phyloP scores from a whole-genome alignment of 1,140 invertebrate species.

The Cotesia chilonis region DNA sequence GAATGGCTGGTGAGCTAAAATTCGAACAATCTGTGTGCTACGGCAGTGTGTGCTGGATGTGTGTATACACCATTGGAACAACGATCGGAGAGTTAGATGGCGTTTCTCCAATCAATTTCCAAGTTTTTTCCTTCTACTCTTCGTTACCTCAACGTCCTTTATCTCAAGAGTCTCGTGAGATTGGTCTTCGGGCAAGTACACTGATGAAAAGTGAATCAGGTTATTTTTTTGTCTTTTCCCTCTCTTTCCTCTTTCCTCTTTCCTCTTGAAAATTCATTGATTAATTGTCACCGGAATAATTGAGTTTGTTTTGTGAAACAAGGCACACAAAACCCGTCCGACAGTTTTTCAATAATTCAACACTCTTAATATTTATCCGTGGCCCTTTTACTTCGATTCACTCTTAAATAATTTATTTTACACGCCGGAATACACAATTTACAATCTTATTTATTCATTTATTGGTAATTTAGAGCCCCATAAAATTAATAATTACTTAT shows the following conservation, averaged over 20 bases:
- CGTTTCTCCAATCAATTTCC: conserved; percentile 29
- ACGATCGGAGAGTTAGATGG: conserved; percentile 23
- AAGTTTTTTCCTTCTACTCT: conserved; percentile 12
- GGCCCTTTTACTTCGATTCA: background rate
- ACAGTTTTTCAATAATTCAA: too few relatives aligned
- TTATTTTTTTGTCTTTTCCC: conserved; percentile 18
- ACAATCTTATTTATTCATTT: too few relatives aligned
- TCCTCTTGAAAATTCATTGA: background rate
- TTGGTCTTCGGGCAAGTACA: background rate
- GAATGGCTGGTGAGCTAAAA: too few relatives aligned
- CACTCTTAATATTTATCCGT: too few relatives aligned
- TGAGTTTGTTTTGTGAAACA: too few relatives aligned
- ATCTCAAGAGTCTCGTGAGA: conserved; percentile 5
- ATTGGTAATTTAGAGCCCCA: too few relatives aligned
- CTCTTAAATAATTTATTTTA: background rate
- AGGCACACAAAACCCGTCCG: too few relatives aligned
- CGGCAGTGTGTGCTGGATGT: too few relatives aligned
- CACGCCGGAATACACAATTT: too few relatives aligned
- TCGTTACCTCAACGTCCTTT: conserved; percentile 15
- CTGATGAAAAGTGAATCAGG: conserved; percentile 17
- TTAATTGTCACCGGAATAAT: background rate
- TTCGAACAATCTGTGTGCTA: too few relatives aligned
- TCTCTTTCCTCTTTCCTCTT: background rate
- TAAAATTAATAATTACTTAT: too few relatives aligned
- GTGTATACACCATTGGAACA: background rate